Evolutionary conservation across 2,888 invertebrate species (phyloP).

Genomic region (Drosophila prolongata): DNA sequence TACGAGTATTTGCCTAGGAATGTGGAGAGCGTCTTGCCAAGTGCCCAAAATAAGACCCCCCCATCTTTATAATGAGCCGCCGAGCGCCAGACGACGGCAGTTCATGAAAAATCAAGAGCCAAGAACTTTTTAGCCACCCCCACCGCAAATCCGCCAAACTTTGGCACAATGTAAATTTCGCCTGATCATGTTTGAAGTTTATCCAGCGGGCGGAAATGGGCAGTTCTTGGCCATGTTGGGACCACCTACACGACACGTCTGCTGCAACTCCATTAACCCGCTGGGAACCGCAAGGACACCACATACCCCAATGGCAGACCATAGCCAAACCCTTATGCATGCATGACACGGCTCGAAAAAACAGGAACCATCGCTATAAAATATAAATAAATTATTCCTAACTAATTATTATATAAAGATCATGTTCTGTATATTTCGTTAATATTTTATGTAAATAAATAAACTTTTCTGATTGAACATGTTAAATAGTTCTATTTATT

Average conservation of each 20-base stretch:
- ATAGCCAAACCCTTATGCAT: background rate
- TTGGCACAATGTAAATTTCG: slow-evolving; percentile 42
- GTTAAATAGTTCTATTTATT: too few species aligned
- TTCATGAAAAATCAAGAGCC: slow-evolving; percentile 67
- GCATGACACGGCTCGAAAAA: slow-evolving; percentile 2
- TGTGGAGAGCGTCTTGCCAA: slow-evolving; percentile 68
- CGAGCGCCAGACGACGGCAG: slow-evolving; percentile 60
- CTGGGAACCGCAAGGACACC: slow-evolving; percentile 36
- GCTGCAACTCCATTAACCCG: slow-evolving; percentile 44
- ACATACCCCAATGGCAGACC: slow-evolving; percentile 17
- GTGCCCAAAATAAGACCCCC: slow-evolving; percentile 40
- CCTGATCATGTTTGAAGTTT: slow-evolving; percentile 48
- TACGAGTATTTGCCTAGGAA: slow-evolving; percentile 64
- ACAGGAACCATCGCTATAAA: too few species aligned
- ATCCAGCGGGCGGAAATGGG: slow-evolving; percentile 10
- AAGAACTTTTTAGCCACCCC: slow-evolving; percentile 47
- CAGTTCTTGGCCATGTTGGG: slow-evolving; percentile 9
- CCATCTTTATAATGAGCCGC: slow-evolving; percentile 68
- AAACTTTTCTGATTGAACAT: too few species aligned
- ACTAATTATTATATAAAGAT: too few species aligned
- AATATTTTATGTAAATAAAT: too few species aligned
- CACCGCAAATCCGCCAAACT: slow-evolving; percentile 27
- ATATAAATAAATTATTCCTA: too few species aligned
- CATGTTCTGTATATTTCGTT: too few species aligned
- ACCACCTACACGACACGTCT: slow-evolving; percentile 34